phyloP scores from a whole-genome alignment of 2,888 invertebrate species.

The Venustoraphidia nigricollis region DNA sequence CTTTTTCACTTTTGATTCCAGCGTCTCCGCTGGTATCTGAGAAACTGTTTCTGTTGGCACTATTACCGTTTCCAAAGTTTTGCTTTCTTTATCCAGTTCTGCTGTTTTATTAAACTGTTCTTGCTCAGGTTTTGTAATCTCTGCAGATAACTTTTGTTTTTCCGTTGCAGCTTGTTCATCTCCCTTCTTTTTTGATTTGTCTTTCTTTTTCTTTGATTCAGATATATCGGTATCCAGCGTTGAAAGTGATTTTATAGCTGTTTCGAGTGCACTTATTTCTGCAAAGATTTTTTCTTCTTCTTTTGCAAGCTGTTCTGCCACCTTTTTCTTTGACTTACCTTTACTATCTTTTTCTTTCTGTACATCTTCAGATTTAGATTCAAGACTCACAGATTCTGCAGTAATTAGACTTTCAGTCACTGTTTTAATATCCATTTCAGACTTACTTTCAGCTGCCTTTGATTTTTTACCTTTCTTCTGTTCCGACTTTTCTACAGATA shows the following conservation, averaged over 20 bases:
- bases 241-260: background rate
- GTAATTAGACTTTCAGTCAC: background rate
- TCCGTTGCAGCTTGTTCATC: background rate
- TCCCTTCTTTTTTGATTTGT: no score
- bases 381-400: background rate
- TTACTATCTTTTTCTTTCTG: constrained; percentile 7
- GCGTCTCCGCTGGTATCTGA: no score
- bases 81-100: background rate
- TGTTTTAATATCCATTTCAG: constrained; percentile 1
- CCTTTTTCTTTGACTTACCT: background rate
- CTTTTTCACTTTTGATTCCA: no score
- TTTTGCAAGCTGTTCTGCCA: background rate
- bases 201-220: background rate
- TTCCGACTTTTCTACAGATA: constrained; percentile 5
- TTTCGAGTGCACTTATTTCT: background rate
- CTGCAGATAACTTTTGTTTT: background rate
- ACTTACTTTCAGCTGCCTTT: constrained; percentile 1
- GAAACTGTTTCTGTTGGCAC: constrained; percentile 3
- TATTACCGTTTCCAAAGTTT: constrained; percentile 1
- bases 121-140: constrained; percentile 4
- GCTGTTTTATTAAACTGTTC: constrained; percentile 2
- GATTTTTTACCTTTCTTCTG: background rate
- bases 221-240: background rate
- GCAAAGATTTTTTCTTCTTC: background rate
- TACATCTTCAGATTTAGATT: constrained; percentile 9